Percentiles rank a stretch among this genome's conserved stretches.
Conservation (phyloP, 2,113 vertebrate species). For the Urocolius indicus region DNA sequence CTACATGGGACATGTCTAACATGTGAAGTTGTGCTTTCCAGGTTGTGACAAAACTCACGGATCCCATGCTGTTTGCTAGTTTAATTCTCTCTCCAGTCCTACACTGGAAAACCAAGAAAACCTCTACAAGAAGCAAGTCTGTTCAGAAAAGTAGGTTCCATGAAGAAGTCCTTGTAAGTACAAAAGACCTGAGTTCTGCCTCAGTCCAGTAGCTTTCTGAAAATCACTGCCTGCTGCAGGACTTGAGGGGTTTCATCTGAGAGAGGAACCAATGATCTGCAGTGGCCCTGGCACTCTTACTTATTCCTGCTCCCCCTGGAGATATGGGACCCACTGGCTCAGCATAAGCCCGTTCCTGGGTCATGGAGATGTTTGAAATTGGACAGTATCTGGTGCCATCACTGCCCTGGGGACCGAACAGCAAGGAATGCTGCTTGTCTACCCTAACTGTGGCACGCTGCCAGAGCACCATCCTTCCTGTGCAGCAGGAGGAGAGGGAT, state of each 20-base stretch:
- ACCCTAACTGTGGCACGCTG: neutral
- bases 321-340: neutral
- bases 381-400: neutral
- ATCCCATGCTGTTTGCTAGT: neutral
- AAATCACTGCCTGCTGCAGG: neutral
- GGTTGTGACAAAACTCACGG: neutral
- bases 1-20: neutral
- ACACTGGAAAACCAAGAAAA: neutral
- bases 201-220: neutral
- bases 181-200: neutral
- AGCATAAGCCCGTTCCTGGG: neutral
- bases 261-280: rapidly evolving
- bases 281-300: neutral
- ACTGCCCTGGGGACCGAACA: neutral
- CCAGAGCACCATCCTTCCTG: neutral
- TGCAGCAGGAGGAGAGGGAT: neutral
- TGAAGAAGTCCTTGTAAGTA: neutral
- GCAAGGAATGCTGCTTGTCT: rapidly evolving
- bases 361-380: rapidly evolving
- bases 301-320: neutral
- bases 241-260: neutral
- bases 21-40: neutral
- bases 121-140: neutral
- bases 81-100: neutral
- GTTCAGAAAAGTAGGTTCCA: neutral